Percentiles rank a stretch among this genome's conserved stretches.
phyloP scores from a whole-genome alignment of 1,140 invertebrate species.

The Papilio glaucus region DNA sequence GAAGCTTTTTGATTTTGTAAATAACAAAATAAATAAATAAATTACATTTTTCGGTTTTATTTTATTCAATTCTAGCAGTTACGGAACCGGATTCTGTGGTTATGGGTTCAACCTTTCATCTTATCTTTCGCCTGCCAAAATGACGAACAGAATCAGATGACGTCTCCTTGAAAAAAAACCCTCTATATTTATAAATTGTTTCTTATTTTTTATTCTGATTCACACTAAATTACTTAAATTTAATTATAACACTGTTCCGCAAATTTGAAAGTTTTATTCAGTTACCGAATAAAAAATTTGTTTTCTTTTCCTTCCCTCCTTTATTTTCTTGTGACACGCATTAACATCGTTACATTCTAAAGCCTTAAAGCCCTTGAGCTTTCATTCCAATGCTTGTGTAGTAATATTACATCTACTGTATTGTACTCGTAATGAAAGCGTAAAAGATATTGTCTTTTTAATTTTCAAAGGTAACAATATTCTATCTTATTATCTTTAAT shows the following conservation, averaged over 20 bases:
- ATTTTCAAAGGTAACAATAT: not conserved
- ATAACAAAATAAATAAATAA: no score
- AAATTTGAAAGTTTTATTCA: not conserved
- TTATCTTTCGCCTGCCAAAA: no score
- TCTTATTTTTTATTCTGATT: no score
- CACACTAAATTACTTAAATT: no score
- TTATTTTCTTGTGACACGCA: slow-evolving; percentile 23
- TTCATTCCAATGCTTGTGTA: slow-evolving; percentile 15
- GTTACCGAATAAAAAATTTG: slow-evolving; percentile 7
- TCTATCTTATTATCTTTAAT: not conserved
- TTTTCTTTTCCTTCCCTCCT: slow-evolving; percentile 5
- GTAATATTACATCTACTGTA: slow-evolving; percentile 23
- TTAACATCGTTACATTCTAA: slow-evolving; percentile 26
- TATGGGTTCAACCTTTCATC: no score
- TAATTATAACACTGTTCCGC: not conserved
- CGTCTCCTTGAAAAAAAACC: no score
- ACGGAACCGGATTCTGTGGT: no score
- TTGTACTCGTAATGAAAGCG: slow-evolving; percentile 19
- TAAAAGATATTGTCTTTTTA: slow-evolving; percentile 22
- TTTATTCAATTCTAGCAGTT: no score
- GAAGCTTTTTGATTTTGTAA: no score
- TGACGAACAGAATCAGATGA: no score
- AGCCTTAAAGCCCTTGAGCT: slow-evolving; percentile 21
- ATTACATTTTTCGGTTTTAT: no score
- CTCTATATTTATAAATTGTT: no score